Evolutionary conservation across 2,797 vertebrate species (phyloP).

Genomic region (Syndactyla subalaris): DNA sequence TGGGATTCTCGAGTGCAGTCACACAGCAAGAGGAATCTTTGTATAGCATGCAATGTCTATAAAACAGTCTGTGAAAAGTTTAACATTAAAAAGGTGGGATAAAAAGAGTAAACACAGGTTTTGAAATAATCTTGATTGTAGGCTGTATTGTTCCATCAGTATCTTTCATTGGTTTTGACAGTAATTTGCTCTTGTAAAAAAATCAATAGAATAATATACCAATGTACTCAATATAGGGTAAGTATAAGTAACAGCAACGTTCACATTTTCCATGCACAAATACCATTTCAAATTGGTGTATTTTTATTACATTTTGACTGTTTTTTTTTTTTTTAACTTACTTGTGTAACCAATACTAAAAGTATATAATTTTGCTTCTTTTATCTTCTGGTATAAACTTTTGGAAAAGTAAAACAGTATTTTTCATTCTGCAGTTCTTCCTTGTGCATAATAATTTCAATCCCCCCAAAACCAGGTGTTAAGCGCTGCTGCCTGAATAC

Average conservation of each 20-base stretch:
- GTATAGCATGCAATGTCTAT: background rate
- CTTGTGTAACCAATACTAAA: background rate
- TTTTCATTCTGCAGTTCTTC: background rate
- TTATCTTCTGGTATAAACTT: background rate
- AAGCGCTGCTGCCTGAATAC: background rate
- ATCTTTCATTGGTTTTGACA: background rate
- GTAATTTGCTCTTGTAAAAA: background rate
- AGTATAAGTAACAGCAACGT: background rate
- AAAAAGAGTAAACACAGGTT: background rate
- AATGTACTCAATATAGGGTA: fast-evolving
- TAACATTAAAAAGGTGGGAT: background rate
- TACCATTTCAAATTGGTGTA: background rate
- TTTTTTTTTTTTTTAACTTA: background rate
- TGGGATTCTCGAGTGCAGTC: background rate
- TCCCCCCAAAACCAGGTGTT: background rate
- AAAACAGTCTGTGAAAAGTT: background rate
- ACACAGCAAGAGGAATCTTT: background rate
- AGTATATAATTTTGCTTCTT: background rate
- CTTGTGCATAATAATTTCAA: background rate
- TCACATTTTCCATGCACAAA: background rate
- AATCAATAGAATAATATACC: background rate
- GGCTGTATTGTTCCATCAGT: background rate
- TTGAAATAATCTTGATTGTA: background rate
- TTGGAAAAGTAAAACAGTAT: background rate
- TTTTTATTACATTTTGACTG: background rate